Evolutionary conservation across 2,888 invertebrate genomes (phyloP).

Genomic region (Lampropteryx suffumata): DNA sequence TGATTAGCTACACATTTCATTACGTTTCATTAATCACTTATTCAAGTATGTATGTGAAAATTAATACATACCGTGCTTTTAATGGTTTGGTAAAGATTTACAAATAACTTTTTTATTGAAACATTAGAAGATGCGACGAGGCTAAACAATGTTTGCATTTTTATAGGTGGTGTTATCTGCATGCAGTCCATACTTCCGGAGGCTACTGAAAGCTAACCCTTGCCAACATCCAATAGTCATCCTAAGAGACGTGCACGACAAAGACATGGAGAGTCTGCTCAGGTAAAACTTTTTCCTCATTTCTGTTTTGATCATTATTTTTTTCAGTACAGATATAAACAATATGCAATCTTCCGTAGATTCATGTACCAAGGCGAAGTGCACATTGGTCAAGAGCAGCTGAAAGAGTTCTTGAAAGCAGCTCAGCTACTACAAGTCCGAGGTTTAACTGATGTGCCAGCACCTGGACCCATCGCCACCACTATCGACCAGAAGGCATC

Average conservation of each 20-base stretch:
- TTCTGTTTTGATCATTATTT: background rate
- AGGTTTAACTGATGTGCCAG: constrained; percentile 91
- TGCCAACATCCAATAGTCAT: constrained; percentile 96
- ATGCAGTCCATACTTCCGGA: constrained; percentile 95
- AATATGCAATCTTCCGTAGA: constrained; percentile 55
- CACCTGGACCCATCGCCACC: constrained; percentile 67
- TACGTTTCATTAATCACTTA: constrained; percentile 8
- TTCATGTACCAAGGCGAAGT: constrained; percentile 97
- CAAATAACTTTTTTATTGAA: too few relatives aligned
- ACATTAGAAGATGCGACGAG: too few relatives aligned
- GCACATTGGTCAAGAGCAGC: constrained; percentile 93
- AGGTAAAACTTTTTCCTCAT: constrained; percentile 72
- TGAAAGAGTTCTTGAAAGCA: constrained; percentile 92
- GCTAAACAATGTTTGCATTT: background rate
- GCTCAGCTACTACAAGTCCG: constrained; percentile 94
- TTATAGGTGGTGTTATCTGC: constrained; percentile 89
- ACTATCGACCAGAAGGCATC: constrained; percentile 86
- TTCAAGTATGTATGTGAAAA: background rate
- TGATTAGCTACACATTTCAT: constrained; percentile 6
- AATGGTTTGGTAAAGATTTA: too few relatives aligned
- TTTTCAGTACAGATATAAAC: background rate
- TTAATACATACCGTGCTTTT: background rate
- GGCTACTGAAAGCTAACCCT: constrained; percentile 93
- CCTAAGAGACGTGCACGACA: constrained; percentile 91
- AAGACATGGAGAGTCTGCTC: constrained; percentile 93